Evolutionary conservation across 1,140 invertebrate species (phyloP), one percentile per base, ranked within the genome.

Genomic region (Lethrus apterus): DNA sequence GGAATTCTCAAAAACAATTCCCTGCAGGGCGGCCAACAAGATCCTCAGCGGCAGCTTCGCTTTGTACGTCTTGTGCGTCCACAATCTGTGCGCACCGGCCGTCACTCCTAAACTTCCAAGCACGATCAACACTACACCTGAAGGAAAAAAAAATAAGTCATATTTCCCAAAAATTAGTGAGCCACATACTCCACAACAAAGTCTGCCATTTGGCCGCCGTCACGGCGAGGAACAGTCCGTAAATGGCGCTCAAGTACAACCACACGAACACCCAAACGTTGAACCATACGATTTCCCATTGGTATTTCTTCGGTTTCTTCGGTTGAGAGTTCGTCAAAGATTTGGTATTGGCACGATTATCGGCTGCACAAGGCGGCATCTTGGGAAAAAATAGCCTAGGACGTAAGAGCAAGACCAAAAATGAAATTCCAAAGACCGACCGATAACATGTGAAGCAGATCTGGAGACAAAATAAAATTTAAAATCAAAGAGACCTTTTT

Each of bases 271-370:
- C 79, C 9, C 81, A 64, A 2, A 83, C 79, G 55, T 84, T 84
- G 62, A 78, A 73, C 80, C 81, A 85, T 1, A 83, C 80, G 51
- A 89, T 80, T 44, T 74, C 66, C 79, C 77, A 80, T 60, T 61
- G 48, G 41, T 76, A 75, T 8, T 21, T 26, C n/a, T n/a, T n/a
- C n/a, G n/a, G n/a, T n/a, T n/a, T n/a, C n/a, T n/a, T n/a, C n/a
- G n/a, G n/a, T n/a, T n/a, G n/a, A n/a, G n/a, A n/a, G n/a, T n/a
- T n/a, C n/a, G n/a, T n/a, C n/a, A n/a, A n/a, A n/a, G n/a, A n/a
- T n/a, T n/a, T n/a, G n/a, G n/a, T n/a, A n/a, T n/a, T n/a, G n/a
- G n/a, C n/a, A n/a, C n/a, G n/a, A n/a, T n/a, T n/a, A n/a, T n/a
- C n/a, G n/a, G n/a, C n/a, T n/a, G n/a, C n/a, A n/a, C n/a, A n/a